Percentiles rank a stretch among this genome's conserved stretches.
phyloP scores from a whole-genome alignment of 2,888 invertebrate genomes.

The Gasteruption jaculator region DNA sequence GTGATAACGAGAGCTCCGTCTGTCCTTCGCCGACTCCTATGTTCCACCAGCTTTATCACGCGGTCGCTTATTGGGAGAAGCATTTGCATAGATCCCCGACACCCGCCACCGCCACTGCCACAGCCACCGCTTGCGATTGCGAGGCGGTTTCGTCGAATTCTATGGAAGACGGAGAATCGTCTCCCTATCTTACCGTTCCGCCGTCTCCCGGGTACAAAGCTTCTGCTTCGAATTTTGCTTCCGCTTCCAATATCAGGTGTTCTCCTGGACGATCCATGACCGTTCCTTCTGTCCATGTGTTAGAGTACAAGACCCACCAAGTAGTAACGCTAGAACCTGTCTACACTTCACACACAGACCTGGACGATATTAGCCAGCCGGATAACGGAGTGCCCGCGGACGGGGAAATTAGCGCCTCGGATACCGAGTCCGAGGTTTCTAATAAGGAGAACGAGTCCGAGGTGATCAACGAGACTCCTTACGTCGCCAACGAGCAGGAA shows the following conservation, averaged over 20 bases:
- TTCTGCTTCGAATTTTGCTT: constrained; percentile 17
- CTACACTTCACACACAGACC: constrained; percentile 55
- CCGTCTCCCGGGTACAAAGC: not conserved
- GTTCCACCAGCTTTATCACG: constrained; percentile 54
- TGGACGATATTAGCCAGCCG: constrained; percentile 69
- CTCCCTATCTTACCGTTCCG: constrained; percentile 10
- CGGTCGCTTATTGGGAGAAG: constrained; percentile 47
- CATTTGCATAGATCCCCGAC: constrained; percentile 35
- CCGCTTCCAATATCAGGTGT: too few relatives aligned
- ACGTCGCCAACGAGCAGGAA: constrained; percentile 54
- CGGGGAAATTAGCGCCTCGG: constrained; percentile 54
- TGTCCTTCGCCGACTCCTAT: constrained; percentile 54
- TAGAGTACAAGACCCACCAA: constrained; percentile 40
- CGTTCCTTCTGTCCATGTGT: constrained; percentile 40
- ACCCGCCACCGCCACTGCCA: constrained; percentile 21
- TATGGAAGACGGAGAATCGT: constrained; percentile 16
- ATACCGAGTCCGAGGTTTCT: constrained; percentile 62
- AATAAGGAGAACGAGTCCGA: constrained; percentile 55
- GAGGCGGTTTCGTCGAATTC: constrained; percentile 15
- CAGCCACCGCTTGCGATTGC: constrained; percentile 21
- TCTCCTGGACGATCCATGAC: constrained; percentile 39
- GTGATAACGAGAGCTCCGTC: constrained; percentile 30
- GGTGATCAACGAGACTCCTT: constrained; percentile 49
- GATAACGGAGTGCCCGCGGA: constrained; percentile 60
- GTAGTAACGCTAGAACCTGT: constrained; percentile 51